These are phyloP conservation scores for Gopherus evgoodei DNA, from an alignment of 2,113 vertebrate species.

Conservation along the genomic window DNA sequence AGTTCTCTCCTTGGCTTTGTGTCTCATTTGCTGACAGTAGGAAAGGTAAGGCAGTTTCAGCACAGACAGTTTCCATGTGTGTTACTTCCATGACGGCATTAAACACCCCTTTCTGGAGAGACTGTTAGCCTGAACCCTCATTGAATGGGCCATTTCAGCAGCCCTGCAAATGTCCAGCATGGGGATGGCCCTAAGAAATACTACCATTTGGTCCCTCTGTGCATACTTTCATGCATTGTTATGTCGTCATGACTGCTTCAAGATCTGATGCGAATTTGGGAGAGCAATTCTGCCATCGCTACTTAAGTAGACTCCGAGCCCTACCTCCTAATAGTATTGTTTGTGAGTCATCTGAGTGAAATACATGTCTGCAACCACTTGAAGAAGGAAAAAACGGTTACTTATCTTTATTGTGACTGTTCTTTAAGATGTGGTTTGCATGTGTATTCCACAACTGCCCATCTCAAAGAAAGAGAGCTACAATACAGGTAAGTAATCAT, in stretches of 20 bases:
- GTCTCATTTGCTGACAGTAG: not conserved
- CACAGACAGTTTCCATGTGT: not conserved
- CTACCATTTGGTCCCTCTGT: not conserved
- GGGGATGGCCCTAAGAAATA: not conserved
- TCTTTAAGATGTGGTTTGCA: not conserved
- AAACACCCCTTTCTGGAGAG: not conserved
- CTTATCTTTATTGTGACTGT: not conserved
- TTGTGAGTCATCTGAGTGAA: not conserved
- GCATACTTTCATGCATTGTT: no score
- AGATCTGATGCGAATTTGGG: no score
- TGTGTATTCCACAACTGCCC: not conserved
- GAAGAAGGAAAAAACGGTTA: not conserved
- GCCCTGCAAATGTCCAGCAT: not conserved
- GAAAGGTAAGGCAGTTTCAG: not conserved
- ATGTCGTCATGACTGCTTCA: no score
- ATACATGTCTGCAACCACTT: not conserved
- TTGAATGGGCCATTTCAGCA: not conserved
- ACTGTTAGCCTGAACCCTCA: not conserved
- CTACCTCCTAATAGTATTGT: not conserved
- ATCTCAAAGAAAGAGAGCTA: not conserved
- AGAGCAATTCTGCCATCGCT: not conserved
- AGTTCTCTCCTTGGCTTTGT: not conserved
- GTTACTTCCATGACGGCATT: not conserved
- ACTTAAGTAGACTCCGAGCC: not conserved
- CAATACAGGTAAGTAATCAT: not conserved